Evolutionary conservation across 2,888 invertebrate species (phyloP), one percentile per base, ranked within the genome.

Genomic region (Melinaea menophilus): DNA sequence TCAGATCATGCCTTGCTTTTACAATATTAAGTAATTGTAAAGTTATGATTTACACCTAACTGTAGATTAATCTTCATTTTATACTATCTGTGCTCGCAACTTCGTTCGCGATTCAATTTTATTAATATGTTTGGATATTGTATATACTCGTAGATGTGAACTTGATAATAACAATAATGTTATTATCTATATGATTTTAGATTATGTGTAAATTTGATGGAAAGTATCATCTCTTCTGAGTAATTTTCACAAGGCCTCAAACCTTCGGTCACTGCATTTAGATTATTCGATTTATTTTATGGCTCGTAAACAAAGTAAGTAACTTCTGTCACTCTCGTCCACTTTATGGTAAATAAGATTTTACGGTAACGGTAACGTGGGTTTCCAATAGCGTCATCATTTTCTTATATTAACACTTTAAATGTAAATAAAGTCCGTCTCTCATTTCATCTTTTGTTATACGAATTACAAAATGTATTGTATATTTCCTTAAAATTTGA

Each of bases 201-300:
- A 48, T 46, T 46, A 31, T 51, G 51, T 51, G 51, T 51, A 7
- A 37, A 62, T 61, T 64, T 46, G 48, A 62, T 63, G 63, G 60
- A 55, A 56, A 62, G 54, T 65, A 58, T 61, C 59, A 65, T 51
- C 55, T 33, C 56, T 22, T 13, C 47, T 31, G 59, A 12, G 35
- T 58, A 45, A 46, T 59, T 48, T 51, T 59, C 45, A 56, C 61
- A 59, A 59, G 59, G 33, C 55, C 60, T 51, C 60, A 61, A 68
- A 66, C 72, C 75, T 72, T 71, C 74, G 76, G 79, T 76, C 79
- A 77, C 74, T 75, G 78, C 79, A 67, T 73, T 70, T 65, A 69
- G 71, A 81, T 78, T 79, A 79, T 83, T 87, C 88, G 82, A 87
- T 89, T 89, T 88, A 86, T 84, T 88, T 90, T 87, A 90, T 86